Base-by-base conservation (phyloP, 2,888 invertebrate genomes). In the Ophion obscuratus region DNA sequence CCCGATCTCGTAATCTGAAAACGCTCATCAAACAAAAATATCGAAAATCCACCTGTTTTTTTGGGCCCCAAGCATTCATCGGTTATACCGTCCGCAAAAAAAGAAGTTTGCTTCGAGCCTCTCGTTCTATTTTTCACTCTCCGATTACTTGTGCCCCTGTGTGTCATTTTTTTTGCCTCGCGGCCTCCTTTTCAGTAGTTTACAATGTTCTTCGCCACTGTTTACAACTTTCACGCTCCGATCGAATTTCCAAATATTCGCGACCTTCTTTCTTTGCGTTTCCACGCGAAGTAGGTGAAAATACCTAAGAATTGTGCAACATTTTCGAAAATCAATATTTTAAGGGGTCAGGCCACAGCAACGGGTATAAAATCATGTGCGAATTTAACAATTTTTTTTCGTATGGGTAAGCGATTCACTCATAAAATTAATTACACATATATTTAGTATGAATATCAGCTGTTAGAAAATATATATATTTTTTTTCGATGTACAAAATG, bases 61-160 rank as follows among this genome's bases (percentile, higher is more conserved):
- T 47, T 47, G 11, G 11, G 14, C 17, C 53, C 53, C 17, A 17
- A 10, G 14, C 47, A 14, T 5, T 53, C 14, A 17, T 53, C 53
- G 17, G 5, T 17, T 5, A 14, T 14, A 47, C 47, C 14, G 47
- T 47, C 11, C 11, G 53, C 53, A 17, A 17, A 53, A 14, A 53
- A 53, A 53, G 5, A 40, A 9, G 40, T 7, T 53, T 11, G 10
- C 20, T 17, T 64, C 31, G 36, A 64, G 3, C 31, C 14, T 20
- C 27, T 17, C 53, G 64, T 31, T 64, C 31, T 64, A 64, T 64
- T 64, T 64, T 64, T 64, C 24, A 20, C 61, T 61, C 20, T 20
- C 17, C 61, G 24, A 61, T 24, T 31, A 31, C 31, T 31, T 10
- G 17, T 17, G 9, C 11, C 17, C 11, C 24, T 24, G 7, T 20